Conservation (phyloP, 2,797 vertebrate genomes). For the Cephalopachus bancanus region DNA sequence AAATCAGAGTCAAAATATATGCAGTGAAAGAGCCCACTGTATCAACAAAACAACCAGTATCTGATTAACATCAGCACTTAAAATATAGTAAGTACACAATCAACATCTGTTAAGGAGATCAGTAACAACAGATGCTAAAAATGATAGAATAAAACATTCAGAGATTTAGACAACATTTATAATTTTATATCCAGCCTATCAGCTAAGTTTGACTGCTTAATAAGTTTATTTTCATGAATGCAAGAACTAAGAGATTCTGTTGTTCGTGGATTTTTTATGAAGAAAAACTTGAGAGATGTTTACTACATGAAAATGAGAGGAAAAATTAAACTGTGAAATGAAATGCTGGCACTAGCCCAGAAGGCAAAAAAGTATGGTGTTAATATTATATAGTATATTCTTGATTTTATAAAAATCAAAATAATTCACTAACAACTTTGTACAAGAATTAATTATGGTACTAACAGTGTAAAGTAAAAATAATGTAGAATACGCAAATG, state of each 20-base stretch:
- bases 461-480: background rate
- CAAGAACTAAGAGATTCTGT: background rate
- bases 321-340: background rate
- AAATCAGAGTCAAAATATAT: background rate
- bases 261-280: background rate
- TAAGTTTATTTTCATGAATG: background rate
- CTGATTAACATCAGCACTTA: background rate
- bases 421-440: background rate
- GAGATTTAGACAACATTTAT: constrained; percentile 7
- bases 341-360: background rate
- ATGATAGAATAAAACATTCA: background rate
- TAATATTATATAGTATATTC: background rate
- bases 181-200: background rate
- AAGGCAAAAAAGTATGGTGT: background rate
- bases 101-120: background rate
- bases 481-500: background rate
- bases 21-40: background rate
- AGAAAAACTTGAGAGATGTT: background rate
- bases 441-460: background rate
- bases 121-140: background rate
- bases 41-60: background rate
- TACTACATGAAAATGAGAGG: background rate
- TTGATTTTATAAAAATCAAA: constrained; percentile 24
- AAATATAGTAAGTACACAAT: background rate
- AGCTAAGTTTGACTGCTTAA: background rate